A percentile compares a stretch with the other conserved stretches of the same genome.
Evolutionary conservation across 2,797 vertebrate species (phyloP).

Genomic region (Merluccius polli): DNA sequence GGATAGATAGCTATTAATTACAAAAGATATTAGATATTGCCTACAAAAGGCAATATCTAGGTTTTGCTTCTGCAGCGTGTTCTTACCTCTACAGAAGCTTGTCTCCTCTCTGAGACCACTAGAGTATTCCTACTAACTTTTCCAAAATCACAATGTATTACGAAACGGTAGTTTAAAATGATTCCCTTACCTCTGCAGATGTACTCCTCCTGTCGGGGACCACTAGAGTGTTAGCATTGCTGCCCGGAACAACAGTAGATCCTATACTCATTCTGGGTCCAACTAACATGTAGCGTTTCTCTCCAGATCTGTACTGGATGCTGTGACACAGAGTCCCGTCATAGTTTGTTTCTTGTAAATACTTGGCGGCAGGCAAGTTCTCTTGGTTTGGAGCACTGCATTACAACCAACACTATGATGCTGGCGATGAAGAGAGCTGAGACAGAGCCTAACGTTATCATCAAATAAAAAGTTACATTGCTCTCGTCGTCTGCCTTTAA

Average conservation of each 20-base stretch:
- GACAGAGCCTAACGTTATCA: conserved; percentile 52
- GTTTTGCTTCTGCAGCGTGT: no score
- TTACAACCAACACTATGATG: conserved; percentile 50
- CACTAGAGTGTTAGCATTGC: conserved; percentile 48
- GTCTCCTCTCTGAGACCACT: conserved; percentile 23
- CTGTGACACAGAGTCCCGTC: conserved; percentile 62
- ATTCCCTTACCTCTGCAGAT: conserved; percentile 1
- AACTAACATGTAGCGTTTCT: conserved; percentile 67
- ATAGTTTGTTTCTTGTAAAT: conserved; percentile 49
- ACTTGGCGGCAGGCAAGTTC: conserved; percentile 46
- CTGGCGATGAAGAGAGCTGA: conserved; percentile 55
- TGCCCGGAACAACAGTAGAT: conserved; percentile 58
- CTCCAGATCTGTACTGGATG: conserved; percentile 68
- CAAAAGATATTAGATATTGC: no score
- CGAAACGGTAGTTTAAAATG: no score
- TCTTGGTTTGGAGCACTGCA: conserved; percentile 56
- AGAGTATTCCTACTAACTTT: conserved; percentile 42
- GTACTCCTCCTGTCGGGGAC: conserved; percentile 16
- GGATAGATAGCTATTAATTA: no score
- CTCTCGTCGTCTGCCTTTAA: conserved; percentile 22
- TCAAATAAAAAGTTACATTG: conserved; percentile 48
- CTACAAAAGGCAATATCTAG: no score
- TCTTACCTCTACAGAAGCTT: conserved; percentile 14
- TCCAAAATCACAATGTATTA: no score
- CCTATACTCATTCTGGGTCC: conserved; percentile 66